Evolutionary conservation across 1,140 invertebrate species (phyloP).

Genomic region (Listronotus oregonensis): DNA sequence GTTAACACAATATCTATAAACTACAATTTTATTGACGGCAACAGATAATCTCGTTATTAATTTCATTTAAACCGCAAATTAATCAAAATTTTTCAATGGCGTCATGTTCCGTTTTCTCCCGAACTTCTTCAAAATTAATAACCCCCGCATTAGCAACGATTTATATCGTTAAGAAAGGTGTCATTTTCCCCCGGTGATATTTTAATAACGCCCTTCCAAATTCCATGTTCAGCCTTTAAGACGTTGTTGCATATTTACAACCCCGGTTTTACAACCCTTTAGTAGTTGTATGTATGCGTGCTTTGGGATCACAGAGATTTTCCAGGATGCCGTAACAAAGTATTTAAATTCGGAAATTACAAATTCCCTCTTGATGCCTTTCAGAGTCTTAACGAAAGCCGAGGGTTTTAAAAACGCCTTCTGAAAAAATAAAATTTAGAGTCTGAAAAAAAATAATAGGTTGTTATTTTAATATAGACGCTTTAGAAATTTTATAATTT

Average conservation of each 20-base stretch:
- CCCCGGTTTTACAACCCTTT: constrained; percentile 37
- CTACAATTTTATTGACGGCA: not conserved
- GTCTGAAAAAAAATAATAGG: too few relatives aligned
- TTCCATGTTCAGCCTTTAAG: constrained; percentile 29
- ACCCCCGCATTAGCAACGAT: constrained; percentile 35
- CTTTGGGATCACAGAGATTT: constrained; percentile 21
- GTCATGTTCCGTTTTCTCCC: constrained; percentile 11
- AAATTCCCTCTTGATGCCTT: constrained; percentile 18
- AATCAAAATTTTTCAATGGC: constrained; percentile 26
- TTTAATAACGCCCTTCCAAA: constrained; percentile 37
- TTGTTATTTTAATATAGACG: too few relatives aligned
- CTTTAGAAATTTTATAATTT: too few relatives aligned
- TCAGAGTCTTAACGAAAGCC: constrained; percentile 1
- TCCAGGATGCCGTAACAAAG: constrained; percentile 16
- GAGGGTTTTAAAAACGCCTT: too few relatives aligned
- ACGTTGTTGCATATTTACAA: constrained; percentile 40
- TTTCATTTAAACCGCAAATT: constrained; percentile 24
- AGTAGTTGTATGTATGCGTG: constrained; percentile 12
- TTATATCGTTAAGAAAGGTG: constrained; percentile 40
- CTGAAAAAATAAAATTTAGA: too few relatives aligned
- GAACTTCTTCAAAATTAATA: constrained; percentile 33
- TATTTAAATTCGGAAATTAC: constrained; percentile 24
- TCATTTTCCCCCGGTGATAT: constrained; percentile 36
- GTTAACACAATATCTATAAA: too few relatives aligned
- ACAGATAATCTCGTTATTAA: constrained; percentile 18